Percentiles rank a stretch among this genome's conserved stretches.
phyloP scores from a whole-genome alignment of 2,797 vertebrate genomes.

The Manis crassicaudata region DNA sequence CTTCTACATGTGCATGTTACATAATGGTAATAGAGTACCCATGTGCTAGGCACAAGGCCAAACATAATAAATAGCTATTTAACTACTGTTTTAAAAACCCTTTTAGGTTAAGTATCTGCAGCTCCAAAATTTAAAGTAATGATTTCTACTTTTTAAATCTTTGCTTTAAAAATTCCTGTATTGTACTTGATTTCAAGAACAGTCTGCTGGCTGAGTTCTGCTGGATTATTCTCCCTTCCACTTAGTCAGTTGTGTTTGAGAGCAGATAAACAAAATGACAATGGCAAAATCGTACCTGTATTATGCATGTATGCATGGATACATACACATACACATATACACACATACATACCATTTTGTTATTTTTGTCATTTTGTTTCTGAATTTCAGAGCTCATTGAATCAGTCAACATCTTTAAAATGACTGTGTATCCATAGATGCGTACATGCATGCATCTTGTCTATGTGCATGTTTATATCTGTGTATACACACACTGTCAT shows the following conservation, averaged over 20 bases:
- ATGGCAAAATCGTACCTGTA: background rate
- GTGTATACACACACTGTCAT: background rate
- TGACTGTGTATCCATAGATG: background rate
- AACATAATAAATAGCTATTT: background rate
- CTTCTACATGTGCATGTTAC: background rate
- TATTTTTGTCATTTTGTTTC: background rate
- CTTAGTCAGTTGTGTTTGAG: background rate
- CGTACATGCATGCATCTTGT: too few species aligned
- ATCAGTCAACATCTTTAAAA: background rate
- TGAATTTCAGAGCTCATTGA: slow-evolving; percentile 15
- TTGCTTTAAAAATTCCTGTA: background rate
- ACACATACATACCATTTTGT: background rate
- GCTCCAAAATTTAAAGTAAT: background rate
- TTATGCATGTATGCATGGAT: too few species aligned
- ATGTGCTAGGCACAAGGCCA: background rate
- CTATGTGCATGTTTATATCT: too few species aligned
- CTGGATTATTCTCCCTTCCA: background rate
- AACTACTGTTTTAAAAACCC: background rate
- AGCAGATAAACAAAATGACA: background rate
- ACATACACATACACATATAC: too few species aligned
- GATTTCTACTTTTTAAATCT: slow-evolving; percentile 9
- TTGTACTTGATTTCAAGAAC: background rate
- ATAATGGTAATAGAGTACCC: background rate
- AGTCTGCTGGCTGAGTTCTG: background rate
- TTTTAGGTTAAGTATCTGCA: background rate